Evolutionary conservation across 2,113 vertebrate species (phyloP), one percentile per base, ranked within the genome.

Genomic region (Thomomys bottae): DNA sequence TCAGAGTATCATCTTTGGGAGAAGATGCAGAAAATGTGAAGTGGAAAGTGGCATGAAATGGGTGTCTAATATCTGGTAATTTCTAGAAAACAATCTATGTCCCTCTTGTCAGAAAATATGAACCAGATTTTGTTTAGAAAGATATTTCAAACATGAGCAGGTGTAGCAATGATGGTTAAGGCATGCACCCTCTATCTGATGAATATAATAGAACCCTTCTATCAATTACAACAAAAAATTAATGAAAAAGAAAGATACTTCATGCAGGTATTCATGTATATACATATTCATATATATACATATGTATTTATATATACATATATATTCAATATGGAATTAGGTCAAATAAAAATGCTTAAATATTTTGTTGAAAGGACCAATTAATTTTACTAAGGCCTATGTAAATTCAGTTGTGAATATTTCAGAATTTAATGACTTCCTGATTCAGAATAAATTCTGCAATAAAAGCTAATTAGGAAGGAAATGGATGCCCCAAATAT

Each of bases 381-480:
- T 95, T 92, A 95, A 94, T 89, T 96, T 95, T 94, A 93, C 91
- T 95, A 87, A 36, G 6, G 11, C 23, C 68, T 87, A 91, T 76
- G 38, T 89, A 95, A 96, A 95, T 94, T 94, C 77, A 96, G 59
- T 81, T 91, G 77, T 93, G 84, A 97, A 95, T 97, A 96, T 97
- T 97, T 96, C 93, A 97, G 95, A 97, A 97, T 96, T 94, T 97
- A 98, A 98, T 98, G 97, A 98, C 96, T 98, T 98, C 96, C 96
- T 97, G 96, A 97, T 97, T 98, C 96, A 96, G 96, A 98, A 97
- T 97, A 97, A 97, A 98, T 97, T 98, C 96, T 95, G 94, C 96
- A 97, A 97, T 98, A 98, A 98, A 98, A 97, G 90, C 96, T 98
- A 97, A 98, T 98, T 98, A 98, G 97, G 96, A 98, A 95, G 95